Base-by-base conservation (phyloP, 2,888 invertebrate genomes). In the Fragum fragum region DNA sequence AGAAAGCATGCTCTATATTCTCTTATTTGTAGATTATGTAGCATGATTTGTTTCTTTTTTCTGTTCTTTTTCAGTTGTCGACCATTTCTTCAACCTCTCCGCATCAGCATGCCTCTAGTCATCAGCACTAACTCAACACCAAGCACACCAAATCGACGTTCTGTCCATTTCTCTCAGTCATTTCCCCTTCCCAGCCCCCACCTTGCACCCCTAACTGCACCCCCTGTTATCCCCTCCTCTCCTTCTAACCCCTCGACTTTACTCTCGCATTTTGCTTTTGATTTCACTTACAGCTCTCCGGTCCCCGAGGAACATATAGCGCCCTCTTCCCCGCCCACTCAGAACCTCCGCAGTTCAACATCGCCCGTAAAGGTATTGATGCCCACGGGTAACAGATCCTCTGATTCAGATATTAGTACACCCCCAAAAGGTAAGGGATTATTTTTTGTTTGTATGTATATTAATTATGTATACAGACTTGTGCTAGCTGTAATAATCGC, bases 381-480 rank as follows among this genome's bases (percentile, higher is more conserved):
- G 95, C 94, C 93, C 94, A 95, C 91, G 95, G 66, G 76, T 21
- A 95, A 89, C 87, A 95, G 98, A 88, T 98, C 98, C 3, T 98
- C 98, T 1, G 99, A 98, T 94, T 98, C 98, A 0, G 99, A 99
- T 95, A 96, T 98, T 88, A 98, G 97, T 95, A 96, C 98, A 69
- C 98, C 98, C 16, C 98, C 98, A 5, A 98, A 98, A 97, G 98
- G 98, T 98, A 95, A 95, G 94, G 16, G 16, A 47, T n/a, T 57
- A 26, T 29, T 63, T 32, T n/a, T 18, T 32, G 16, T 63, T 5
- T 47, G 14, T 14, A 47, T 47, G 47, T 47, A 47, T 47, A 9
- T 47, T 5, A 14, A 18, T 9, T 14, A n/a, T 32, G 32, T 32
- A 36, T 18, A 7, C 32, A n/a, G 16, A 28, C 3, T 36, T 63